Evolutionary conservation across 2,113 vertebrate species (phyloP).

Genomic region (Dascyllus trimaculatus): DNA sequence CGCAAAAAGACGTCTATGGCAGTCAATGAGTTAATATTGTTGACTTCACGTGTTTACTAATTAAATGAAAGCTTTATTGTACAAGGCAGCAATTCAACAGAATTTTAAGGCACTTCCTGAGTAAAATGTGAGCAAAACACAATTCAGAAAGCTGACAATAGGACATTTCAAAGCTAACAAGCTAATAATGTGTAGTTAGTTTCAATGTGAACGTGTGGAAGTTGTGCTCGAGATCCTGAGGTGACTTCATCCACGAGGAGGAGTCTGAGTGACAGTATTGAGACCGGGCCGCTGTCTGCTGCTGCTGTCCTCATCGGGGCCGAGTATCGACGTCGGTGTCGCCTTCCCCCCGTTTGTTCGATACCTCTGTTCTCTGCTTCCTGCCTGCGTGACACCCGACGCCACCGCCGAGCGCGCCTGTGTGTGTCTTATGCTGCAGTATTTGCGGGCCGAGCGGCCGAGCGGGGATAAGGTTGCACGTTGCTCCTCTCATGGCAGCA

Average conservation of each 20-base stretch:
- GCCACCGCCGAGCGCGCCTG: constrained; percentile 29
- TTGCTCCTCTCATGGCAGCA: constrained; percentile 46
- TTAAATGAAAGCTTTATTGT: too few relatives aligned
- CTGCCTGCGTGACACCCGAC: constrained; percentile 72
- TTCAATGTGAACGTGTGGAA: too few relatives aligned
- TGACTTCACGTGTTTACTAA: too few relatives aligned
- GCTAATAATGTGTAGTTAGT: too few relatives aligned
- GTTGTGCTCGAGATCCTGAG: too few relatives aligned
- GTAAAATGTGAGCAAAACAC: too few relatives aligned
- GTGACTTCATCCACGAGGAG: background rate
- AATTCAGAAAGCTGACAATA: too few relatives aligned
- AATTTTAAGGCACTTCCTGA: too few relatives aligned
- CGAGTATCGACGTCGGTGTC: constrained; percentile 76
- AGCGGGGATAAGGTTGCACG: constrained; percentile 55
- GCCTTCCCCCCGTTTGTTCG: constrained; percentile 69
- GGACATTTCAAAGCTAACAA: too few relatives aligned
- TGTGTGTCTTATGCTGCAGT: constrained; percentile 31
- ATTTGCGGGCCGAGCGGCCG: constrained; percentile 23
- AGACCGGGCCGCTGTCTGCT: constrained; percentile 37
- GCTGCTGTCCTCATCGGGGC: constrained; percentile 4
- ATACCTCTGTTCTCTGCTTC: constrained; percentile 75
- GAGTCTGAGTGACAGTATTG: constrained; percentile 19
- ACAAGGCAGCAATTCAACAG: too few relatives aligned
- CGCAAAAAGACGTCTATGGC: too few relatives aligned
- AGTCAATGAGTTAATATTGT: too few relatives aligned